These are phyloP conservation scores for Ctenosaura bakeri DNA, from an alignment of 2,797 vertebrate species.

Conservation along the genomic window DNA sequence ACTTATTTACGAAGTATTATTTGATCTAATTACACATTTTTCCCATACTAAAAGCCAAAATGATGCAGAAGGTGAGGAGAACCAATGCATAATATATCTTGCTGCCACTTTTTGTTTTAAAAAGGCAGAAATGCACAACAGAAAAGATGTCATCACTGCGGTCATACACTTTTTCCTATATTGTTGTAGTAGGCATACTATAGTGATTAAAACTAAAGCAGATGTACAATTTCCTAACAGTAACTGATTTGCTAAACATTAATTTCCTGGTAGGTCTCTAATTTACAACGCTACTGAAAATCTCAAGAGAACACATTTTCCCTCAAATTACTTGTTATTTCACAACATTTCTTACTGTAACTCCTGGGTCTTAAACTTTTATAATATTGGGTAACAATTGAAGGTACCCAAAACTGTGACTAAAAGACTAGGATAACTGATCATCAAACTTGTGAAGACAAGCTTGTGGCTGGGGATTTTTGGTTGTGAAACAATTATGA, in stretches of 20 bases:
- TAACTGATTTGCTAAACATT: not conserved
- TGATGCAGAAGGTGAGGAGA: not conserved
- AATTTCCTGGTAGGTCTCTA: not conserved
- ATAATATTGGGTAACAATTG: not conserved
- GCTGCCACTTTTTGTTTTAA: not conserved
- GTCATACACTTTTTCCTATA: not conserved
- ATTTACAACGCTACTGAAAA: not conserved
- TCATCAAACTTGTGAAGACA: not conserved
- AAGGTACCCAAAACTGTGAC: not conserved
- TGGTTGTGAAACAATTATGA: not conserved
- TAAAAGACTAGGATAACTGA: not conserved
- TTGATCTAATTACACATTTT: not conserved
- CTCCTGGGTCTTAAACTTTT: not conserved
- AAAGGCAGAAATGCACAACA: not conserved
- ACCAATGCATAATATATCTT: not conserved
- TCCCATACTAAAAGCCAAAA: not conserved
- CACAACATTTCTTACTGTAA: not conserved
- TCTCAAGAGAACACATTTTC: not conserved
- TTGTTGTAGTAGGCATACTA: not conserved
- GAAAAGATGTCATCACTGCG: not conserved
- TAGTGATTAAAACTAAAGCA: not conserved
- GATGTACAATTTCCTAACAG: not conserved
- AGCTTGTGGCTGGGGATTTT: not conserved
- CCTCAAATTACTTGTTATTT: not conserved
- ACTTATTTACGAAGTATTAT: not conserved